phyloP scores from a whole-genome alignment of 2,888 invertebrate genomes.

The Diaprepes abbreviatus region DNA sequence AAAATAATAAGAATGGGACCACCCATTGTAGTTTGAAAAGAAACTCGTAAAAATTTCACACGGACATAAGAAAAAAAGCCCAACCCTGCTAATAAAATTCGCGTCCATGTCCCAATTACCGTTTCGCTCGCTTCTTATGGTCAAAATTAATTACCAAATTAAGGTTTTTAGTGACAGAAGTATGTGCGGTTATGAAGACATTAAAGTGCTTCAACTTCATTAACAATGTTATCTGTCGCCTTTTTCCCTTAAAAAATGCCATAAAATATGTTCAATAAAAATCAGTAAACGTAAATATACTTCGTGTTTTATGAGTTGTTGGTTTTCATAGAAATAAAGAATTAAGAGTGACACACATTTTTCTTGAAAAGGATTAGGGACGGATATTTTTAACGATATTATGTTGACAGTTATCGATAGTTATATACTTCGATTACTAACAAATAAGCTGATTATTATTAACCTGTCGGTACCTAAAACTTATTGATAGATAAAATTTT shows the following conservation, averaged over 20 bases:
- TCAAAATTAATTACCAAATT: conserved; percentile 18
- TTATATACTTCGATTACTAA: too few relatives aligned
- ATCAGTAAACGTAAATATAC: too few relatives aligned
- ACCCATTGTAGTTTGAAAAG: background rate
- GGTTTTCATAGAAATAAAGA: too few relatives aligned
- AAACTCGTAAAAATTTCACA: conserved; percentile 16
- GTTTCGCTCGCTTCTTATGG: conserved; percentile 10
- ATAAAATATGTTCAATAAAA: background rate
- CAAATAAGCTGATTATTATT: too few relatives aligned
- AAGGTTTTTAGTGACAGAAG: background rate
- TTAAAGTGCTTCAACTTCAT: conserved; percentile 5
- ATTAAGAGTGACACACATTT: too few relatives aligned
- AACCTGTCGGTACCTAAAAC: too few relatives aligned
- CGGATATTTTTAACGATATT: too few relatives aligned
- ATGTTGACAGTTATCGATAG: too few relatives aligned
- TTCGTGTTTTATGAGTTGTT: too few relatives aligned
- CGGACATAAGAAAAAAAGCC: conserved; percentile 12
- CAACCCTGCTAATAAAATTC: conserved; percentile 21
- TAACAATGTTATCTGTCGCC: background rate
- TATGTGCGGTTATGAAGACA: conserved; percentile 7
- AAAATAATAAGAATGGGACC: background rate
- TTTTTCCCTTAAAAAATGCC: background rate
- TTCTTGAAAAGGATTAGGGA: too few relatives aligned
- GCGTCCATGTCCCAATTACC: conserved; percentile 27
- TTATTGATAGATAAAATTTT: too few relatives aligned